Evolutionary conservation across 2,113 vertebrate species (phyloP), one percentile per base, ranked within the genome.

Genomic region (Laterallus jamaicensis): DNA sequence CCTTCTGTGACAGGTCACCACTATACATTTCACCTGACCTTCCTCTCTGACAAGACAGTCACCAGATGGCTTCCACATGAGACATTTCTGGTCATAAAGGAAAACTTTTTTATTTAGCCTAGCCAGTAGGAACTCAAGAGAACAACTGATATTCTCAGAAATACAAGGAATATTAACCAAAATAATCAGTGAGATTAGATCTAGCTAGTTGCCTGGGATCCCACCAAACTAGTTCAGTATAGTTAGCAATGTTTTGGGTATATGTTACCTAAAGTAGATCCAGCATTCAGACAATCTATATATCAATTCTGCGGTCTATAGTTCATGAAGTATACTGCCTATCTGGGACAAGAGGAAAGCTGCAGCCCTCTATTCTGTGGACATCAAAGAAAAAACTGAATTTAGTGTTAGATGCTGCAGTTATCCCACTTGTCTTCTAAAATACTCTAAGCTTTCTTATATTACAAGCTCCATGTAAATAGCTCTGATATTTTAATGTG

Each of bases 381-480:
- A 18, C 13, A 25, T 32, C 17, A 35, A 6, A 35, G 35, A 35
- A 35, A 35, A 35, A 35, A 35, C 35, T 35, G 35, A 16, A 31
- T 22, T 42, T 69, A 28, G n/a, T 25, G 8, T 25, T 32, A 80
- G 9, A 70, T 37, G 11, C 15, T 66, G 56, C 37, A 58, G 56
- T 29, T 78, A 62, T 74, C 20, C 20, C 15, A 24, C 24, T 44
- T 70, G 25, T 47, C 29, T 84, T 86, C 63, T 35, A 10, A 25
- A 64, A 54, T 28, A 28, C 7, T 24, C 1, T 47, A 47, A 47
- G 8, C 17, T 64, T 66, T 84, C 50, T 37, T 49, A 1, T 21
- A 52, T 10, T 63, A 12, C 0, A 1, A 28, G 5, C 4, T 25
- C 28, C 3, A 0, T 67, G 56, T 35, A 77, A 39, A 44, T 15